Evolutionary conservation across 2,113 vertebrate species (phyloP).

Genomic region (Toxostoma redivivum): DNA sequence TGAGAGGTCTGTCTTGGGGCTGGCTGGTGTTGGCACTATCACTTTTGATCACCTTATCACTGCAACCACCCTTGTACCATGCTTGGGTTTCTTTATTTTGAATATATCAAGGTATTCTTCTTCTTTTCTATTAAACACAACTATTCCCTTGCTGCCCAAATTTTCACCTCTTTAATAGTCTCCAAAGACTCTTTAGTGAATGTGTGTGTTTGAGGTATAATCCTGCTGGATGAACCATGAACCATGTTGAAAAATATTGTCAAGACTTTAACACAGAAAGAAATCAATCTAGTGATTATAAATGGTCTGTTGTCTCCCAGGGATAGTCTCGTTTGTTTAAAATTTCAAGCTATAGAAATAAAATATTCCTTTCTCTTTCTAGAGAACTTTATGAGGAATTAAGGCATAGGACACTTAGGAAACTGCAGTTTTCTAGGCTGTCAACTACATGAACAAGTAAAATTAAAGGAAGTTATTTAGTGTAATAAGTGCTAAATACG

Average conservation of each 20-base stretch:
- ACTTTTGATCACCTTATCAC: background rate
- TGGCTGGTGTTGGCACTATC: rapidly evolving
- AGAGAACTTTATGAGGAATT: conserved; percentile 39
- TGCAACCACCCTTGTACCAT: background rate
- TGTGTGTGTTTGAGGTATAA: conserved; percentile 48
- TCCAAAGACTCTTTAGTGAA: conserved; percentile 64
- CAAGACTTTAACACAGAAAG: conserved; percentile 44
- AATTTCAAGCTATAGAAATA: conserved; percentile 61
- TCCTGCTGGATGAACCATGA: conserved; percentile 59
- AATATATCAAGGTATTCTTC: background rate
- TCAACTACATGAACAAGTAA: background rate
- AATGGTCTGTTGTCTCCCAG: conserved; percentile 57
- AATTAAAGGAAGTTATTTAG: background rate
- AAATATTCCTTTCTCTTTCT: conserved; percentile 54
- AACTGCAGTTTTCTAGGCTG: background rate
- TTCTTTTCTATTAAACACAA: conserved; percentile 33
- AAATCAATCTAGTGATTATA: conserved; percentile 58
- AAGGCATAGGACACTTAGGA: background rate
- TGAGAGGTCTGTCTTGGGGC: rapidly evolving
- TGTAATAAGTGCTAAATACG: background rate
- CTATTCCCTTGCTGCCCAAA: background rate
- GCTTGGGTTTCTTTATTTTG: conserved; percentile 25
- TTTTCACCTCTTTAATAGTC: conserved; percentile 39
- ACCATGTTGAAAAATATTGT: conserved; percentile 54
- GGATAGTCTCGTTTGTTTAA: conserved; percentile 60